Evolutionary conservation across 2,888 invertebrate genomes (phyloP), one percentile per base, ranked within the genome.

Genomic region (Galerucella pusilla): DNA sequence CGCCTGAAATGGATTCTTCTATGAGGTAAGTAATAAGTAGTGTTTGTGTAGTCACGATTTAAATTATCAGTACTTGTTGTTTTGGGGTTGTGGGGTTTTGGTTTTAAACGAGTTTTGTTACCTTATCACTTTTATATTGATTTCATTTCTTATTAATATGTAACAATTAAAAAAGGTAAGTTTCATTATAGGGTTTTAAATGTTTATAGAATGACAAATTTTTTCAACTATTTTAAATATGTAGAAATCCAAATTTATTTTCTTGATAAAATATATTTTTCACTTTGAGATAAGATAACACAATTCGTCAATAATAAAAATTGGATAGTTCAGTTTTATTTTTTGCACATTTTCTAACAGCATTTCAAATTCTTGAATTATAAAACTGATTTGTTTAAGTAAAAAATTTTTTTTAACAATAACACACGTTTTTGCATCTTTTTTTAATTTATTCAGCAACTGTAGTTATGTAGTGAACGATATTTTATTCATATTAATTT

Each of bases 21-120:
- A 84, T 86, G 85, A 86, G 88, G 88, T 88, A 85, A 87, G 88
- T 87, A 70, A 60, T 20, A 77, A 87, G 87, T 80, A 87, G 87
- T 83, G 88, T 89, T 81, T 80, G 69, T 52, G 60, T 49, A 70
- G 68, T 60, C 35, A 78, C 74, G 61, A 28, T 28, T 28, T 85
- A 85, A n/a, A 52, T n/a, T 20, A 57, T 16, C 7, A 14, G 1
- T 14, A 52, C 52, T 52, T 2, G 6, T 20, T 16, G 20, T 16
- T 54, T 20, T 20, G 20, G 0, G 0, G 16, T 54, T 14, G 5
- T 52, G n/a, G 9, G 16, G 57, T 57, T 9, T 57, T 57, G 57
- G 57, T 57, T 57, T 20, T 1, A 57, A 57, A 16, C 57, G 16
- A 57, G 14, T 52, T 57, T 2, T 57, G 9, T 57, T 16, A 57